These are phyloP conservation scores for Diachasma alloeum DNA, from an alignment of 1,140 invertebrate genomes.

Conservation along the genomic window DNA sequence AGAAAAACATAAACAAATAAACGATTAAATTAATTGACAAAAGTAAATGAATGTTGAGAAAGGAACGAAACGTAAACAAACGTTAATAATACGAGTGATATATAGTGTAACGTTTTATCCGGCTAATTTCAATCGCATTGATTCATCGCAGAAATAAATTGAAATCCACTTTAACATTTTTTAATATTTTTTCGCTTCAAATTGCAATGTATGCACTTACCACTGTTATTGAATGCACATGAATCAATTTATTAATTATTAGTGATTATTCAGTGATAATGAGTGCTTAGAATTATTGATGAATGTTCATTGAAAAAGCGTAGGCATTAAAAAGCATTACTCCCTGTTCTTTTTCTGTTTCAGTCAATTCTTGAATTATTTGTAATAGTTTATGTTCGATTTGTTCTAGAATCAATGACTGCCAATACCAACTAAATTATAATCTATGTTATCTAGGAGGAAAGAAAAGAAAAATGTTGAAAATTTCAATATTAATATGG, in stretches of 20 bases:
- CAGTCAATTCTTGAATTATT: background rate
- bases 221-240: background rate
- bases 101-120: background rate
- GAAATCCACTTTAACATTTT: background rate
- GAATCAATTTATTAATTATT: background rate
- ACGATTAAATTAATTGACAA: conserved; percentile 5
- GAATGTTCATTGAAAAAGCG: background rate
- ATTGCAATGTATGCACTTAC: background rate
- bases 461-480: background rate
- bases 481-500: background rate
- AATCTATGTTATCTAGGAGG: background rate
- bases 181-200: background rate
- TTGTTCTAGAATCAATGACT: background rate
- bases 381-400: background rate
- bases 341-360: background rate
- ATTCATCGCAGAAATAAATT: background rate
- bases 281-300: background rate
- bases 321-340: background rate
- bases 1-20: conserved; percentile 34
- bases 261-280: background rate
- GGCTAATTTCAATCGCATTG: background rate
- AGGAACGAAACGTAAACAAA: background rate
- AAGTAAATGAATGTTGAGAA: background rate
- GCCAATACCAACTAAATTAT: background rate
- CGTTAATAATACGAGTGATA: background rate